Base-by-base conservation (phyloP, 2,888 invertebrate species). In the Cetonia aurata region DNA sequence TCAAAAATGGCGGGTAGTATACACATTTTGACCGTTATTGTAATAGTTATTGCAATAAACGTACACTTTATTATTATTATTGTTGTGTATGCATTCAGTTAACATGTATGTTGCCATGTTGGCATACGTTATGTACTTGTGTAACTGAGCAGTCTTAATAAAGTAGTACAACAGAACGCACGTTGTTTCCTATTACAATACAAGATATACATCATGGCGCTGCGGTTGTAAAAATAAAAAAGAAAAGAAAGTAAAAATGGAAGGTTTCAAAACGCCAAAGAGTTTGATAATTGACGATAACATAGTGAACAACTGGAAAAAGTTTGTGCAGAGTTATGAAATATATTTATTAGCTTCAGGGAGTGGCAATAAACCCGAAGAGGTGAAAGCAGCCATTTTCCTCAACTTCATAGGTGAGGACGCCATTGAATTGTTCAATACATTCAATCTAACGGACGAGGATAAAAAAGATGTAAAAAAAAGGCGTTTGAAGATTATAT, bases 401-500 rank as follows among this genome's bases (percentile, higher is more conserved):
- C 17, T 50, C n/a, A n/a, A 53, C 37, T 46, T 67, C 25, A 46
- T 62, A 1, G 62, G 62, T 53, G 67, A 52, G 37, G 67, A 67
- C n/a, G 53, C 67, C 25, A 41, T 67, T 37, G 67, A 67, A 53
- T 44, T 67, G n/a, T 67, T 67, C 37, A 55, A 72, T 10, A 72
- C 72, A 12, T 74, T 74, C 53, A 56, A 59, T 41, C 42, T 74
- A 67, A 33, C 56, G 4, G 68, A 67, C 37, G 65, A 53, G 50
- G 71, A 73, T 37, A 68, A 31, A 15, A 65, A 62, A 48, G 44
- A 67, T 46, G 62, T 52, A 19, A 44, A 72, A 12, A 19, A 37
- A 17, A 71, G 19, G 67, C 66, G 33, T 72, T 72, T 53, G 68
- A 74, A 31, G 55, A 69, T 17, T 71, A 74, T 65, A 50, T 41